Evolutionary conservation across 2,113 vertebrate species (phyloP), one percentile per base, ranked within the genome.

Genomic region (Hippoglossus stenolepis): DNA sequence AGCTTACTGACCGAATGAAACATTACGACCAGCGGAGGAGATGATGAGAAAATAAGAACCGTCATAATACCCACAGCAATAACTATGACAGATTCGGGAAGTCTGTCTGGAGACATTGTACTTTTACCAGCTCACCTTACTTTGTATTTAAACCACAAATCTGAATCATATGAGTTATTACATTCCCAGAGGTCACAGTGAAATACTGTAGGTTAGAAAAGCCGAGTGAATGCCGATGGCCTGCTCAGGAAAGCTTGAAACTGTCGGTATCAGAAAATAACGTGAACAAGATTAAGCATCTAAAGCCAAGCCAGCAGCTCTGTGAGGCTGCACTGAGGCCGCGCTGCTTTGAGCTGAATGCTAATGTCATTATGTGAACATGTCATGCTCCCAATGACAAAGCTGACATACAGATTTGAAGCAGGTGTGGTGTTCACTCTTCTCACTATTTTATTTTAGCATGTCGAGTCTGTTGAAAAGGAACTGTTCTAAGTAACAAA

Each of bases 21-120:
- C 84, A 86, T 90, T 84, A 90, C 89, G 84, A 88, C 89, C 91
- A 90, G 75, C 24, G 4, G 26, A 72, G 70, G 78, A 65, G 69
- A 85, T 80, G 84, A 90, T 87, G 85, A 88, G 75, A 65, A 86
- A 87, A 87, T 85, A 87, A 76, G 75, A 80, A 86, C 72, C 87
- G 84, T 87, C 87, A 87, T 77, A 80, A 86, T 69, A 88, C 80
- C 77, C 83, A 82, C 74, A 17, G 84, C 87, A 83, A 88, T 88
- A 90, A 91, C 83, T 75, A 80, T 88, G 85, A 91, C 87, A 70
- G 75, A 89, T 91, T 86, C 89, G 77, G 77, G 71, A 75, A 7
- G 77, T 82, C 75, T 85, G 82, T 79, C 74, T 75, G 31, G 80
- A 87, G 77, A 89, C 85, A 88, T 78, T 84, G 82, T 76, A 79